These are phyloP conservation scores for Megamerina dolium DNA, from an alignment of 2,888 invertebrate genomes.

Conservation along the genomic window DNA sequence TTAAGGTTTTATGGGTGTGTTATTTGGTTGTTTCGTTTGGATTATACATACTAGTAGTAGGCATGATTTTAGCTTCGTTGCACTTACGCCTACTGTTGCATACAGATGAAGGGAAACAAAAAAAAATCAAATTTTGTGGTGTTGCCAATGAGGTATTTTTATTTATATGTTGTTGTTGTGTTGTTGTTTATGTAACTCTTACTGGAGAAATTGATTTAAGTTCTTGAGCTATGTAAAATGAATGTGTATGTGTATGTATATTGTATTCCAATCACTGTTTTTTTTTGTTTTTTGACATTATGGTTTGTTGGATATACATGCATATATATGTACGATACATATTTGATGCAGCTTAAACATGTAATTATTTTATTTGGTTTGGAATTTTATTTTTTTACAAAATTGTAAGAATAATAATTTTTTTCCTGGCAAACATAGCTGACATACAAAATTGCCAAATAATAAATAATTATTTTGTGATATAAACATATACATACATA, in stretches of 20 bases:
- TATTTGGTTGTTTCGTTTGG: no score
- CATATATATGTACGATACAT: no score
- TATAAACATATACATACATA: no score
- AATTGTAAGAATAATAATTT: background rate
- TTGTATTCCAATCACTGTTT: slow-evolving; percentile 6
- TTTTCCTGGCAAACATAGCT: slow-evolving; percentile 24
- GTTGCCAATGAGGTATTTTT: slow-evolving; percentile 1
- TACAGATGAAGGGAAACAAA: background rate
- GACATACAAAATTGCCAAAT: slow-evolving; percentile 45
- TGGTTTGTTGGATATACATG: no score
- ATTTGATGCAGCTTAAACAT: slow-evolving; percentile 22
- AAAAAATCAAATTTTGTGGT: background rate
- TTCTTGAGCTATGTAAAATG: slow-evolving; percentile 6
- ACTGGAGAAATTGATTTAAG: slow-evolving; percentile 9
- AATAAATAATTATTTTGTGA: slow-evolving; percentile 37
- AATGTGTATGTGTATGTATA: background rate
- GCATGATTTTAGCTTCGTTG: no score
- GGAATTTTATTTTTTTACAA: slow-evolving; percentile 11
- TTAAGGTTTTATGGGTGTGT: no score
- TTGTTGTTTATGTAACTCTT: slow-evolving; percentile 8
- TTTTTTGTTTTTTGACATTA: slow-evolving; percentile 14
- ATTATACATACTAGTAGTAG: no score
- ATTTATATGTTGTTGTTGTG: background rate
- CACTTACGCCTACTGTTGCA: slow-evolving; percentile 38
- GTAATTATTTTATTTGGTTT: slow-evolving; percentile 35